These are phyloP conservation scores for Drosophila pseudotakahashii DNA, from an alignment of 2,888 invertebrate genomes.

Conservation along the genomic window DNA sequence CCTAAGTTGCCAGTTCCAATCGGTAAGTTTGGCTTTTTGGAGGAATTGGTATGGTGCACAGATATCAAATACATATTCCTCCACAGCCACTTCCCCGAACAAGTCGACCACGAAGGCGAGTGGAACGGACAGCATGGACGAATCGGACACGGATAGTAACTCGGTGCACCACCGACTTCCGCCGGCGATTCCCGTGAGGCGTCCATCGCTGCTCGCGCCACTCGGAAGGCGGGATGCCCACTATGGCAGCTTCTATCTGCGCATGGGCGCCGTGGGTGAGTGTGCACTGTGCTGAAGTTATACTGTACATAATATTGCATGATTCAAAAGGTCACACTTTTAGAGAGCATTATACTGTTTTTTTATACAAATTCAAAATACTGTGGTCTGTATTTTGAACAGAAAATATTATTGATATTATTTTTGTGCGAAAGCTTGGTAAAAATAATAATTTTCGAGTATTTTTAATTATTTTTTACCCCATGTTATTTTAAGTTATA, in stretches of 20 bases:
- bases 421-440: too few relatives aligned
- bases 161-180: slow-evolving; percentile 83
- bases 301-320: too few relatives aligned
- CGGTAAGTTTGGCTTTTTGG: slow-evolving; percentile 80
- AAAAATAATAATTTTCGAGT: too few relatives aligned
- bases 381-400: too few relatives aligned
- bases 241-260: slow-evolving; percentile 95
- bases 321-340: too few relatives aligned
- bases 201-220: slow-evolving; percentile 85
- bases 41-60: too few relatives aligned
- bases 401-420: too few relatives aligned
- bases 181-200: slow-evolving; percentile 85
- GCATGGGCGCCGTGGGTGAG: slow-evolving; percentile 96
- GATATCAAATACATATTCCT: too few relatives aligned
- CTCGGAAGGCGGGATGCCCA: slow-evolving; percentile 88
- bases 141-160: slow-evolving; percentile 85
- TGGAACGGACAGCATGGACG: slow-evolving; percentile 87
- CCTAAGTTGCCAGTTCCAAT: slow-evolving; percentile 86
- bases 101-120: slow-evolving; percentile 80
- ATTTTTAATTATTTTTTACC: too few relatives aligned
- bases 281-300: slow-evolving; percentile 28
- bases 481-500: too few relatives aligned
- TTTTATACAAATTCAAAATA: too few relatives aligned
- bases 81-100: slow-evolving; percentile 79
- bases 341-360: too few relatives aligned